Evolutionary conservation across 2,888 invertebrate species (phyloP).

Genomic region (Tanytarsus gracilentus): DNA sequence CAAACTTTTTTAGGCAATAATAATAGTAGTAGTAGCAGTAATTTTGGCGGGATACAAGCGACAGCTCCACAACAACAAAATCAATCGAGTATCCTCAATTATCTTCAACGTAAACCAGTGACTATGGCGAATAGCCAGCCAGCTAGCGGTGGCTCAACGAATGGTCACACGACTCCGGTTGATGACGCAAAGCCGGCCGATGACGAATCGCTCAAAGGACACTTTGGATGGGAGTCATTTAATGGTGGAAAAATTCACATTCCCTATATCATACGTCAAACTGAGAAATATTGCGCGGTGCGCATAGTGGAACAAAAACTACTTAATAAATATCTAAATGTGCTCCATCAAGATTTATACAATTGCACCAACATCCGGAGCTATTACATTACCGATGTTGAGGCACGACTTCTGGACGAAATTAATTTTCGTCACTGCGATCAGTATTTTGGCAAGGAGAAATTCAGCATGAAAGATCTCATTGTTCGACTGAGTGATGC

Average conservation of each 20-base stretch:
- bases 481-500: constrained; percentile 84
- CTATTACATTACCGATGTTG: constrained; percentile 85
- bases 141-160: constrained; percentile 31
- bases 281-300: constrained; percentile 85
- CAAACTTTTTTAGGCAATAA: constrained; percentile 30
- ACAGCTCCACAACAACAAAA: constrained; percentile 35
- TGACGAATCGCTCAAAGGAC: constrained; percentile 67
- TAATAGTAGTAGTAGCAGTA: constrained; percentile 38
- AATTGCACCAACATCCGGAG: constrained; percentile 86
- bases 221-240: constrained; percentile 86
- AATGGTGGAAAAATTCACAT: constrained; percentile 65
- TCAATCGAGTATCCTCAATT: constrained; percentile 51
- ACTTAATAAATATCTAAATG: constrained; percentile 78
- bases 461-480: constrained; percentile 79
- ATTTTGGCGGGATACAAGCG: constrained; percentile 40
- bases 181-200: constrained; percentile 40
- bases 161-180: constrained; percentile 38
- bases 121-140: constrained; percentile 30
- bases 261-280: constrained; percentile 76
- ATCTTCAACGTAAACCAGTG: constrained; percentile 47
- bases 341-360: constrained; percentile 80
- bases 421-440: constrained; percentile 90
- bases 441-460: constrained; percentile 77
- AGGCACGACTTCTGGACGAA: constrained; percentile 82
- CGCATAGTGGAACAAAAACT: constrained; percentile 88